Percentiles rank a stretch among this genome's conserved stretches.
Evolutionary conservation across 2,888 invertebrate genomes (phyloP).

Genomic region (Temnothorax ravouxi): DNA sequence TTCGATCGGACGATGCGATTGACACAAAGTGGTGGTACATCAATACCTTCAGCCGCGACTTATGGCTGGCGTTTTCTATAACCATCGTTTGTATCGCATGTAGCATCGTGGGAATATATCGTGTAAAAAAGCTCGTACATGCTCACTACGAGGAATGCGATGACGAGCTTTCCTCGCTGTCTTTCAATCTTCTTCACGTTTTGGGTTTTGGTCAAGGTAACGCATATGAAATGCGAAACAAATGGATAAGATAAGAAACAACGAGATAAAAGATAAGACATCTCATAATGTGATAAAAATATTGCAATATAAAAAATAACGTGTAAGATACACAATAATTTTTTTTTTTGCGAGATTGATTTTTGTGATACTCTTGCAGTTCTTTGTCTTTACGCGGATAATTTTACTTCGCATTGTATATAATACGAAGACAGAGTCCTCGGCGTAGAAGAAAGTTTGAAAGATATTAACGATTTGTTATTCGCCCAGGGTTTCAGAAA

Average conservation of each 20-base stretch:
- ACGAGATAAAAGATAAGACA: not conserved
- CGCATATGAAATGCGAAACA: not conserved
- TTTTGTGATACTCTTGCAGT: not conserved
- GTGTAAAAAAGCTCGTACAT: slow-evolving; percentile 67
- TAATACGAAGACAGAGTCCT: not conserved
- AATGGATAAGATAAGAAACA: not conserved
- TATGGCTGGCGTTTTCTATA: slow-evolving; percentile 72
- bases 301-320: not conserved
- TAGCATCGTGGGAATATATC: slow-evolving; percentile 66
- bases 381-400: not conserved
- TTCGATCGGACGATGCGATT: slow-evolving; percentile 72
- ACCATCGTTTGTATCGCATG: slow-evolving; percentile 69
- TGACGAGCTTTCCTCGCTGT: slow-evolving; percentile 71
- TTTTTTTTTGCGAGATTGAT: not conserved
- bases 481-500: slow-evolving; percentile 73
- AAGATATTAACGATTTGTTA: not conserved
- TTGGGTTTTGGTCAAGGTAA: slow-evolving; percentile 79
- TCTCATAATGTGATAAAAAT: not conserved
- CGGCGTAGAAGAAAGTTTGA: not conserved
- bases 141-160: slow-evolving; percentile 65
- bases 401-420: not conserved
- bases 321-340: not conserved
- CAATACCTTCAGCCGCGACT: slow-evolving; percentile 71
- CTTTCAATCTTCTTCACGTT: slow-evolving; percentile 76
- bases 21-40: slow-evolving; percentile 78